Conservation (phyloP, 2,797 vertebrate genomes). For the Huso huso region DNA sequence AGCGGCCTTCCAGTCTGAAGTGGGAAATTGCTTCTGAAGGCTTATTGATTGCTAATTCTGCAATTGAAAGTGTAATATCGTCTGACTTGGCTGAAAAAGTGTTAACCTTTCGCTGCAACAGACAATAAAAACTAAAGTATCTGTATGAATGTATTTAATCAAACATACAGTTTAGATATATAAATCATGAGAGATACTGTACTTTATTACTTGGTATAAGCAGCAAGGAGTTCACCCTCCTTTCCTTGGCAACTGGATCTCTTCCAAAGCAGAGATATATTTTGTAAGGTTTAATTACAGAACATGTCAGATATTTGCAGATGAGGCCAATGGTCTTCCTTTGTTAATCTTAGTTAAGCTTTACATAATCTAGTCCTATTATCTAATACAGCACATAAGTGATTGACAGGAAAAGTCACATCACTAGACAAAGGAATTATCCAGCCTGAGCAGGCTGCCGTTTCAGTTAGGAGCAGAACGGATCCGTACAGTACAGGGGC, state of each 20-base stretch:
- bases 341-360: constrained; percentile 67
- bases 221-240: neutral
- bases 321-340: constrained; percentile 70
- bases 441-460: neutral
- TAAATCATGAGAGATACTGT: too few relatives aligned
- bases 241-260: neutral
- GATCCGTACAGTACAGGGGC: neutral
- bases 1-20: too few relatives aligned
- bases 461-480: neutral
- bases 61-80: too few relatives aligned
- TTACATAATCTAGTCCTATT: constrained; percentile 68
- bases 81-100: too few relatives aligned
- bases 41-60: too few relatives aligned
- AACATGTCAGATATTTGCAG: constrained; percentile 59
- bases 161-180: too few relatives aligned
- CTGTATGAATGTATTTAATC: too few relatives aligned
- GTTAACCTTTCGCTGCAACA: too few relatives aligned
- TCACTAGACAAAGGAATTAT: constrained; percentile 24
- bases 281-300: constrained; percentile 56
- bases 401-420: constrained; percentile 44
- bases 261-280: constrained; percentile 17
- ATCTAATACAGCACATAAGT: constrained; percentile 45
- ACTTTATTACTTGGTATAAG: too few relatives aligned
- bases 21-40: too few relatives aligned
- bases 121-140: too few relatives aligned